phyloP scores from a whole-genome alignment of 1,140 invertebrate genomes.

The Cyphomyrmex costatus region DNA sequence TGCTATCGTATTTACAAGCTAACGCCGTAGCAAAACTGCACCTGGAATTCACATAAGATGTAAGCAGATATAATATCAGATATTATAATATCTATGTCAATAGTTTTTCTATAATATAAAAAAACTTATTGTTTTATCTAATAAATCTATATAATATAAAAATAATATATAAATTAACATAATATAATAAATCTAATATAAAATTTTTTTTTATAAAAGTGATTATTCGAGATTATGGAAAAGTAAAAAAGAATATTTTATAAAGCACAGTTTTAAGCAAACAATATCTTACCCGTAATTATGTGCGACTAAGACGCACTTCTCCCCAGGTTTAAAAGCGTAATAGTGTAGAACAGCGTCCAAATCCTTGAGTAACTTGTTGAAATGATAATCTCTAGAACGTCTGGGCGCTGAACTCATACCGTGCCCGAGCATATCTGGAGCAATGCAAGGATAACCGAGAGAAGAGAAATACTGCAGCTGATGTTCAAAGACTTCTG shows the following conservation, averaged over 20 bases:
- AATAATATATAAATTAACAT: too few species aligned
- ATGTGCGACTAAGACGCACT: slow-evolving; percentile 84
- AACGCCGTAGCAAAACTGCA: slow-evolving; percentile 91
- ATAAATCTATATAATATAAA: too few species aligned
- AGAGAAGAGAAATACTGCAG: slow-evolving; percentile 88
- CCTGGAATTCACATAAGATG: slow-evolving; percentile 83
- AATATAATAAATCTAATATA: too few species aligned
- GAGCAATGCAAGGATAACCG: slow-evolving; percentile 90
- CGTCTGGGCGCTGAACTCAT: slow-evolving; percentile 89
- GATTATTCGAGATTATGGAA: slow-evolving; percentile 8
- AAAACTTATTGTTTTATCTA: too few species aligned
- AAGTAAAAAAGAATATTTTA: neutral
- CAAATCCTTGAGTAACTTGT: slow-evolving; percentile 89
- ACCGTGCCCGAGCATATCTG: slow-evolving; percentile 92
- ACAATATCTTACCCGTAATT: slow-evolving; percentile 84
- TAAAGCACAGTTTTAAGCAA: slow-evolving; percentile 37
- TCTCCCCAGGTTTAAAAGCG: slow-evolving; percentile 84
- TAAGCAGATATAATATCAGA: too few species aligned
- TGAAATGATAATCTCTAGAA: slow-evolving; percentile 89
- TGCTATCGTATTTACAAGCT: slow-evolving; percentile 88
- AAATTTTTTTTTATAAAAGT: neutral
- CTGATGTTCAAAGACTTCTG: slow-evolving; percentile 90
- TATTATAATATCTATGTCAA: too few species aligned
- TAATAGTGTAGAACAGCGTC: slow-evolving; percentile 89
- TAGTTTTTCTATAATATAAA: too few species aligned